Base-by-base conservation (phyloP, 2,888 invertebrate species). In the Diachrysia chrysitis region DNA sequence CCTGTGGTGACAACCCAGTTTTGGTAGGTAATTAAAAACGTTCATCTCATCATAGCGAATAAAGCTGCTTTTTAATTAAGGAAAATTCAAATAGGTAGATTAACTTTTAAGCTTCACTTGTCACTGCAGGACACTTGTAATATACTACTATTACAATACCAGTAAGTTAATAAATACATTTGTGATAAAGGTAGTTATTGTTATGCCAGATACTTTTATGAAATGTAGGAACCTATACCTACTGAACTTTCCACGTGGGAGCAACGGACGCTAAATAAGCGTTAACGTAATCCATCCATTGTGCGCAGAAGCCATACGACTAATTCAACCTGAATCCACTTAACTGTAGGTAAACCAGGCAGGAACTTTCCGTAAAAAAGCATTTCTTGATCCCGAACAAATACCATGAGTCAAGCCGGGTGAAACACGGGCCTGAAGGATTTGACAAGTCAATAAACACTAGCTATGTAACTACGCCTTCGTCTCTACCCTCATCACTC, bases 401-500 rank as follows among this genome's bases (percentile, higher is more conserved):
- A 75, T 75, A 66, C 58, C 67, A 32, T 60, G 48, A 55, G 23
- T 55, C 46, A 55, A 59, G 37, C 62, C 56, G 58, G 59, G 59
- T 72, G 69, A 32, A 37, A 63, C 25, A 54, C 46, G 29, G 76
- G 67, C 51, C 58, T 53, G 59, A 19, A 25, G 35, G 59, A 72
- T 72, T 76, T 69, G 58, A 72, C 64, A 72, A 69, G 64, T 72
- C 64, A 75, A 37, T 75, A 54, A 35, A 42, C 62, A 68, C 32
- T 12, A 57, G 72, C 56, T 64, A 76, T 72, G 76, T 51, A 60
- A 5, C 32, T 35, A 66, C 53, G 56, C 61, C 57, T 51, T 48
- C 65, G 56, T 35, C 58, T 55, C 66, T 63, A 76, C 76, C 76
- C 76, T 61, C 58, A 76, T 74, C 73, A 74, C 63, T 74, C 66